Conservation (phyloP, 2,797 vertebrate genomes). For the Steatocranus sp. region DNA sequence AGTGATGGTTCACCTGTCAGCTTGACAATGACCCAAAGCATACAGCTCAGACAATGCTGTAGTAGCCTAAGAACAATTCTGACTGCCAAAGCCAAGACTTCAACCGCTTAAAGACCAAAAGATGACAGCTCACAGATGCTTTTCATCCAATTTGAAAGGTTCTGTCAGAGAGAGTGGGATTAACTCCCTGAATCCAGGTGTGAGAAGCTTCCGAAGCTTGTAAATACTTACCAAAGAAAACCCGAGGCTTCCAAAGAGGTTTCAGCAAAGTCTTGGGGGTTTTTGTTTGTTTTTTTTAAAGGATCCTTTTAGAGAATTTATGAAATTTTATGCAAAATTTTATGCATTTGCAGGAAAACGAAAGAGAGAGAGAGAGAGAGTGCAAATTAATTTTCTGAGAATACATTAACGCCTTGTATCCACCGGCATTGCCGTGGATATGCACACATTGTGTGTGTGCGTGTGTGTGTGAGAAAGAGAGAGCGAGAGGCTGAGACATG, state of each 20-base stretch:
- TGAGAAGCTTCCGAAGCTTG: not conserved
- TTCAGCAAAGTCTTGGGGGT: not conserved
- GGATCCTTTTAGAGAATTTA: not conserved
- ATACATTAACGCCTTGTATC: slow-evolving; percentile 24
- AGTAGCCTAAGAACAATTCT: not conserved
- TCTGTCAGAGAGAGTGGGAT: not conserved
- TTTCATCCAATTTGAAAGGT: not conserved
- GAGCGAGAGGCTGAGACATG: not conserved
- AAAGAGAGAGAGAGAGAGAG: too few relatives aligned
- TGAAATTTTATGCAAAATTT: not conserved
- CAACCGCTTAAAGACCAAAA: not conserved
- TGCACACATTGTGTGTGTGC: not conserved
- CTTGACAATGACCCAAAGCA: not conserved
- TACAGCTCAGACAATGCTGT: not conserved
- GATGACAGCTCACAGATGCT: not conserved
- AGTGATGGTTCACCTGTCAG: not conserved
- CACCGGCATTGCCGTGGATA: not conserved
- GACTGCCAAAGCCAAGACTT: not conserved
- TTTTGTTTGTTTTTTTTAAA: not conserved
- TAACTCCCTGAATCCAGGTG: not conserved
- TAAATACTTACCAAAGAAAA: not conserved
- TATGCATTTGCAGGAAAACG: not conserved
- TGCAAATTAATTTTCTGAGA: slow-evolving; percentile 38
- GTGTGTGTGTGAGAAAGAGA: not conserved
- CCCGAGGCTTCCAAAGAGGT: accelerated